Evolutionary conservation across 1,140 invertebrate genomes (phyloP), one percentile per base, ranked within the genome.

Genomic region (Anoplolepis gracilipes): DNA sequence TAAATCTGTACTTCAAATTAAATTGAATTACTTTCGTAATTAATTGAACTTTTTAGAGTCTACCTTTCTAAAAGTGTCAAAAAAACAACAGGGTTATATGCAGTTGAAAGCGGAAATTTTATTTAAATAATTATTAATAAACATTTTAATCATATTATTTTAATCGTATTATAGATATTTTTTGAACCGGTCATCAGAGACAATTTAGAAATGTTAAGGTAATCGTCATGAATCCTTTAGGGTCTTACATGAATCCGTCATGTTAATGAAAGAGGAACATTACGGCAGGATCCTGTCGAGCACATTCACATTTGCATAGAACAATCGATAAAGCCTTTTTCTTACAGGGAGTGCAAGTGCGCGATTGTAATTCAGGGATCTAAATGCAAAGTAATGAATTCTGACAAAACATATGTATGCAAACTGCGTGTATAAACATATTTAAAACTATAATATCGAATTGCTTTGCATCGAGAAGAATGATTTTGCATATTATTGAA

Each of bases 261-360:
- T 87, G 65, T 75, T 69, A 87, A 84, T 76, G 53, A 72, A 49
- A 86, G 33, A 70, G 59, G 39, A 55, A 62, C 57, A 19, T 77
- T 77, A 77, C 25, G 65, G 73, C 62, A 85, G 62, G 64, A 25
- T 64, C 55, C 49, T 81, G 67, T 87, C 84, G 82, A 75, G 72
- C 82, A 77, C 46, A 87, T 85, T 77, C 82, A 16, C 82, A 76
- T 77, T 87, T 64, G 72, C 70, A 84, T 87, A 87, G 82, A 69
- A 85, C 72, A 75, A 86, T 84, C 69, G 39, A 67, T 79, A 49
- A 69, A 53, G 62, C 69, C 62, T 69, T 78, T 75, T 85, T 77
- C 75, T 77, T 69, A 69, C 7, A 16, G 62, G 19, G n/a, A 8
- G 59, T 84, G 62, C 42, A 77, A 61, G 53, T 59, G 39, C 53